Evolutionary conservation across 37 sponge, comb jelly and placozoan species (phyloP), one percentile per base, ranked within the genome.

Genomic region (Ephydatia muelleri): DNA sequence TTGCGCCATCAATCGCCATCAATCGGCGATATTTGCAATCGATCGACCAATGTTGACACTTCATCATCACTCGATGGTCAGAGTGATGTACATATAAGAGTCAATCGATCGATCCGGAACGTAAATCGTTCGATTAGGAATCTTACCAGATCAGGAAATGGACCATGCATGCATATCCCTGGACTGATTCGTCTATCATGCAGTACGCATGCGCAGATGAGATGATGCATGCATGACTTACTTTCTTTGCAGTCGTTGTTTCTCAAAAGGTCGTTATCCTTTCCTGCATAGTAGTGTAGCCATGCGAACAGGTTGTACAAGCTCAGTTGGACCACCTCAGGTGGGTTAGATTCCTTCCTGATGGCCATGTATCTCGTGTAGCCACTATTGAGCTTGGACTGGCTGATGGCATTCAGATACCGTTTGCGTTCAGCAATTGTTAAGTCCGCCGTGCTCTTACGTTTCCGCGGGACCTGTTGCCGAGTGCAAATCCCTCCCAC

Each of bases 281-380:
- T 89, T 5, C 82, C 90, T 32, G 90, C 85, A 78, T 84, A 84
- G 65, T 89, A 82, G 49, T 89, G 90, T 34, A 81, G 31, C 90
- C 90, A 89, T 19, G 80, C 80, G 25, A 34, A 75, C 43, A 89
- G 64, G 16, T 75, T 78, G 57, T 89, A 89, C 34, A 89, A 82
- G 66, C 77, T 38, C 36, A 79, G 19, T n/a, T 80, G 65, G 21
- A 85, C 39, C 26, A 31, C 73, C 16, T 68, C 72, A 48, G 80
- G 80, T 38, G 84, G 84, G 23, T 23, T 23, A 9, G 78, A 34
- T 36, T 89, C 89, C 49, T 89, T 80, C 39, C 77, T 27, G 25
- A 89, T 75, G 30, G 47, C 89, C 38, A 14, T 31, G 35, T 89
- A 89, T 26, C 83, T 84, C 26, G 89, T 79, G 23, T 83, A 74